Evolutionary conservation across 2,113 vertebrate genomes (phyloP).

Genomic region (Megalops atlanticus): DNA sequence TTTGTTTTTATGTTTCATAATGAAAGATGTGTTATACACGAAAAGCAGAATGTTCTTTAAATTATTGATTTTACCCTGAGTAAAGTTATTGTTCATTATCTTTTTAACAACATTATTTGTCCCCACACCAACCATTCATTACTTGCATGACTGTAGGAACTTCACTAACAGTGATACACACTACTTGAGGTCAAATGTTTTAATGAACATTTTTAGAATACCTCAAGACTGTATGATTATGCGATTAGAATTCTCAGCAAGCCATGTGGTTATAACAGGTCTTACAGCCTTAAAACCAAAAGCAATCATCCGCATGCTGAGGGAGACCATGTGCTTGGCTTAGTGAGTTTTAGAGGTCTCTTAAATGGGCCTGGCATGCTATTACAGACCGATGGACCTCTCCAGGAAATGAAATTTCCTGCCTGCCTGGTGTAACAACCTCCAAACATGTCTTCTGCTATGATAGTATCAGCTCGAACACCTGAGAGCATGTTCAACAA

Average conservation of each 20-base stretch:
- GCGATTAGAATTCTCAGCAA: neutral
- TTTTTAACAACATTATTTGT: neutral
- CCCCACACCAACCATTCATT: neutral
- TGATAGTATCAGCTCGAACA: neutral
- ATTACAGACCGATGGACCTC: neutral
- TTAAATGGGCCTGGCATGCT: neutral
- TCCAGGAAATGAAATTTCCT: constrained; percentile 16
- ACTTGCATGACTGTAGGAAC: neutral
- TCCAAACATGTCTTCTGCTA: neutral
- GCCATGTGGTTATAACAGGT: too few species aligned
- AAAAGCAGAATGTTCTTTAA: neutral
- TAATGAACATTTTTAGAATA: neutral
- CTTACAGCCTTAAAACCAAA: neutral
- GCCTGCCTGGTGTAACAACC: constrained; percentile 1
- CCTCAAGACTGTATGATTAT: neutral
- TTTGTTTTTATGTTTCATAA: neutral
- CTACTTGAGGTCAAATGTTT: neutral
- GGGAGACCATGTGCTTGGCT: neutral
- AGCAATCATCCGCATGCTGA: neutral
- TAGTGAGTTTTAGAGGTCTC: neutral
- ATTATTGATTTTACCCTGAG: neutral
- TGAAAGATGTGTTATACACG: neutral
- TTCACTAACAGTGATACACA: neutral
- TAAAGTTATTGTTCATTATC: neutral
- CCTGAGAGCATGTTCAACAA: neutral